Conservation (phyloP, 2,888 invertebrate genomes). For the Eurytoma adleriae region DNA sequence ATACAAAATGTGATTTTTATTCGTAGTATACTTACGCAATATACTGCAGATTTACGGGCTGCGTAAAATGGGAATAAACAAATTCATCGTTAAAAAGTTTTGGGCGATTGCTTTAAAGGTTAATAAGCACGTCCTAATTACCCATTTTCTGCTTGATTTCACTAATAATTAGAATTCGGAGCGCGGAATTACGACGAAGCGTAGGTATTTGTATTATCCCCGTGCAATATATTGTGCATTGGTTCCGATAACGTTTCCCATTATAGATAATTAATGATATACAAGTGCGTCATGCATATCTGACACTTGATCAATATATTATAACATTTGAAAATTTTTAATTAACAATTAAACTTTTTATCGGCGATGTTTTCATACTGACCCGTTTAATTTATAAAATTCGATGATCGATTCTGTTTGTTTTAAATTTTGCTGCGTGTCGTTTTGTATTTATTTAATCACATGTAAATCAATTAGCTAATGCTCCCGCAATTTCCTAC, state of each 20-base stretch:
- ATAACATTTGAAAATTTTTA: not conserved
- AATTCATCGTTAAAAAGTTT: constrained; percentile 19
- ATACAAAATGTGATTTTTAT: no score
- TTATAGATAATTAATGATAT: not conserved
- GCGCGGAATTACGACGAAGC: constrained; percentile 2
- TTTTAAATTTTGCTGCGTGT: no score
- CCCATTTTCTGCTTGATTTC: constrained; percentile 18
- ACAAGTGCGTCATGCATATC: not conserved
- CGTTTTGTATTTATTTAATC: no score
- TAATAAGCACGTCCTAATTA: constrained; percentile 40
- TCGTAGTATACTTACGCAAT: not conserved
- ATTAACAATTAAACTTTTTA: no score
- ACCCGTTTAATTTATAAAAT: no score
- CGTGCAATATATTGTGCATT: no score
- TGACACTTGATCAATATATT: not conserved
- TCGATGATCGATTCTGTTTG: no score
- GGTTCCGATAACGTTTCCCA: no score
- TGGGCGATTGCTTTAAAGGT: constrained; percentile 31
- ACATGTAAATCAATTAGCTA: no score
- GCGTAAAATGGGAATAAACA: not conserved
- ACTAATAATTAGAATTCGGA: constrained; percentile 35
- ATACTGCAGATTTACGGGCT: not conserved
- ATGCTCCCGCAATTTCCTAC: not conserved
- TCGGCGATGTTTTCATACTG: no score
- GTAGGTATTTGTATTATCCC: no score